Evolutionary conservation across 2,113 vertebrate species (phyloP), one percentile per base, ranked within the genome.

Genomic region (Orcinus orca): DNA sequence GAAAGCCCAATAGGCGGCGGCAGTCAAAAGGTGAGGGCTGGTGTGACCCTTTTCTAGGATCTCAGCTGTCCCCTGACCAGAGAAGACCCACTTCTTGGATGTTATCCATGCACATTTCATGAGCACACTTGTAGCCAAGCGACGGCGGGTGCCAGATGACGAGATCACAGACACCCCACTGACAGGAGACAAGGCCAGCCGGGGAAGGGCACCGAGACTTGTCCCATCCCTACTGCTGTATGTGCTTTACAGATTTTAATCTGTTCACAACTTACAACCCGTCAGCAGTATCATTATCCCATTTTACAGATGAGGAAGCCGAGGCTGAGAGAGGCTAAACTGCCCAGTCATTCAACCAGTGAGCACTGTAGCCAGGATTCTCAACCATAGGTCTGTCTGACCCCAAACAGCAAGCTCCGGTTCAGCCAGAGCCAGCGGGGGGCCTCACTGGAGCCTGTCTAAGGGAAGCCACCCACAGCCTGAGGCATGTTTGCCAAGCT

Each of bases 91-190:
- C 50, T 81, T 89, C 50, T 80, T 76, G n/a, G 53, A 47, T 0
- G 1, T 33, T 41, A 20, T 47, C 38, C n/a, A 26, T 0, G 11
- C n/a, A 13, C 21, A 15, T 31, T 68, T 25, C 9, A 2, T 5
- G 14, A 81, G 20, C 23, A n/a, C 71, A 38, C 41, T 6, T 21
- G 53, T 4, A 25, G 29, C n/a, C 2, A 63, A 50, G 14, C 67
- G 47, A 36, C 0, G 3, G 55, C 50, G 31, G 11, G 18, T 6
- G 12, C 33, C 9, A 70, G 25, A 62, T 44, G 58, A 14, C 26
- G 21, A 73, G 55, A 18, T 44, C 88, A 44, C 0, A 1, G 38
- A 26, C 12, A n/a, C 0, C 33, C 65, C 41, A 53, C 29, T 2
- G 44, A 38, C 2, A 1, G n/a, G n/a, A 23, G 33, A 55, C 0